Base-by-base conservation (phyloP, 2,888 invertebrate species). In the Salpingus planirostris region DNA sequence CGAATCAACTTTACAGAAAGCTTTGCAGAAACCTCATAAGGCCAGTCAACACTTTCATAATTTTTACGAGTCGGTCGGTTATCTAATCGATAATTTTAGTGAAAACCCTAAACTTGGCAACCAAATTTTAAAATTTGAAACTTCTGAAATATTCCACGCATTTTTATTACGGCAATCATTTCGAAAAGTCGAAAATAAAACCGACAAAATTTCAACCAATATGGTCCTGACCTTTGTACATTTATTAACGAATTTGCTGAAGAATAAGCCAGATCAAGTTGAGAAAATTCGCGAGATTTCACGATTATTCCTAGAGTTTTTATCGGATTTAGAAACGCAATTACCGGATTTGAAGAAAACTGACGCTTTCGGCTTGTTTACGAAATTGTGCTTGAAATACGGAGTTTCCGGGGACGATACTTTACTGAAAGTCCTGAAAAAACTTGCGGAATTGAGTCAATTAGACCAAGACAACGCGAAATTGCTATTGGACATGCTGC, bases 401-500 rank as follows among this genome's bases (percentile, higher is more conserved):
- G 78, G 80, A 1, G 62, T 85, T 5, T 46, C 54, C 3, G 50
- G 50, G 1, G 37, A 53, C 11, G 8, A 41, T 26, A 24, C 38
- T 31, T 44, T 62, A 13, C 35, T 64, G 8, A 60, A 69, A 40
- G 49, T 78, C 15, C 52, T 85, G 10, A 69, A 67, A 36, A 60
- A 74, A 8, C 53, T 83, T 15, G 68, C 73, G 1, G 65, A 60
- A 28, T 55, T 80, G 10, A 68, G 78, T 2, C 57, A n/a, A n/a
- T n/a, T 75, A 0, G 57, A 64, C 3, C 66, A 70, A 23, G 64
- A 74, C 11, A 65, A 68, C 11, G 62, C 67, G 1, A 65, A 62
- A 27, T 68, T 71, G 11, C 59, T 84, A 4, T 79, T 83, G 45
- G 81, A 84, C 40, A 81, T 86, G 81, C 71, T 78, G 6, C 72